Evolutionary conservation across 2,113 vertebrate species (phyloP), one percentile per base, ranked within the genome.

Genomic region (Etia nguti): DNA sequence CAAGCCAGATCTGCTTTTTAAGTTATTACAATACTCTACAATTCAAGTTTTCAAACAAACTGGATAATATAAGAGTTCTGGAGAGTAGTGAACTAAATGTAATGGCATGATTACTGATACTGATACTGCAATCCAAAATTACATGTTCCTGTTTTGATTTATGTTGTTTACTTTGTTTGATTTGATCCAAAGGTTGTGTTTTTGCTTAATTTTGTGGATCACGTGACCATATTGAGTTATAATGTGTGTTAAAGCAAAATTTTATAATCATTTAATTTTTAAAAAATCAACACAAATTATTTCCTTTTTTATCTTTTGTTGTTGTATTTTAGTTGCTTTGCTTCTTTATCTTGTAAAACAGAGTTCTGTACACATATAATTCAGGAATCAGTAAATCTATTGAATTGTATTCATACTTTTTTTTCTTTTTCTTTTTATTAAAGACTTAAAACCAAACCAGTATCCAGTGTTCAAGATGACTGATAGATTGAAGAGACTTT

Each of bases 191-290:
- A 11, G 1, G 41, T 46, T 46, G 43, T 5, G 11, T 46, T 5
- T 46, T 6, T 13, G 43, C 12, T 46, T 46, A 73, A 46, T 24
- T 73, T 18, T 46, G 22, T 26, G 43, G 68, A 10, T 46, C 13
- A 46, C 2, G 5, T 46, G 38, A 73, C 65, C 65, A 6, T 73
- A 73, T 46, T 73, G 38, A 46, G n/a, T 73, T 46, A 73, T 26
- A 46, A 73, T 18, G 38, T 12, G 26, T 16, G 36, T 26, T 26
- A 16, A 10, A 43, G 38, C 12, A 68, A 41, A 0, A 0, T 68
- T 68, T 65, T 38, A 38, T 65, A 38, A 38, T 65, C 2, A 65
- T 38, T 65, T 65, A 10, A 65, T 22, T 62, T 0, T 1, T 0
- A 1, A 56, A 59, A 38, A 65, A 36, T 36, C 60, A 36, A 41